These are phyloP conservation scores for Dysmachus trigonus DNA, from an alignment of 2,888 invertebrate genomes.

Conservation along the genomic window DNA sequence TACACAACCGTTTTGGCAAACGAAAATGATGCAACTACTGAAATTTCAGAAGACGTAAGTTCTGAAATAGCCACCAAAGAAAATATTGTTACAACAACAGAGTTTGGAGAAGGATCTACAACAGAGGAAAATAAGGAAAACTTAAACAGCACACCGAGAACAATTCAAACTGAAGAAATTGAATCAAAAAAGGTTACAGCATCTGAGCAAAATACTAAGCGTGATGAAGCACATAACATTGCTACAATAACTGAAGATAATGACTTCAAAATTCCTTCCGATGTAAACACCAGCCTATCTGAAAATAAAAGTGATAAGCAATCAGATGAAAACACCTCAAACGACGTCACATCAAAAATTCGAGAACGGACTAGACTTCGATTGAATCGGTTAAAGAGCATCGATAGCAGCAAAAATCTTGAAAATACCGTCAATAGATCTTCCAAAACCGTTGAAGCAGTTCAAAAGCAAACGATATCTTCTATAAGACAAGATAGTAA, in stretches of 20 bases:
- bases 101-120: neutral
- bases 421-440: neutral
- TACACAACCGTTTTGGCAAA: neutral
- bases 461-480: neutral
- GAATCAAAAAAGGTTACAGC: neutral
- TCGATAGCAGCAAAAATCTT: neutral
- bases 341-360: neutral
- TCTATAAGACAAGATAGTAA: neutral
- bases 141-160: neutral
- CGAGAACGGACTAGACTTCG: neutral
- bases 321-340: neutral
- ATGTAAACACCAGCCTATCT: neutral
- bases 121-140: neutral
- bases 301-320: neutral
- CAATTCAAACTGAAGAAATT: neutral
- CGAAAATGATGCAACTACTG: neutral
- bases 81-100: neutral
- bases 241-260: neutral
- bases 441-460: neutral
- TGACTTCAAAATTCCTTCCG: neutral
- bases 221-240: neutral
- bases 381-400: neutral
- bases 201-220: neutral
- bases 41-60: neutral
- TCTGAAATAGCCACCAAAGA: neutral